Conservation (phyloP, 1,140 invertebrate species). For the Megalopta genalis region DNA sequence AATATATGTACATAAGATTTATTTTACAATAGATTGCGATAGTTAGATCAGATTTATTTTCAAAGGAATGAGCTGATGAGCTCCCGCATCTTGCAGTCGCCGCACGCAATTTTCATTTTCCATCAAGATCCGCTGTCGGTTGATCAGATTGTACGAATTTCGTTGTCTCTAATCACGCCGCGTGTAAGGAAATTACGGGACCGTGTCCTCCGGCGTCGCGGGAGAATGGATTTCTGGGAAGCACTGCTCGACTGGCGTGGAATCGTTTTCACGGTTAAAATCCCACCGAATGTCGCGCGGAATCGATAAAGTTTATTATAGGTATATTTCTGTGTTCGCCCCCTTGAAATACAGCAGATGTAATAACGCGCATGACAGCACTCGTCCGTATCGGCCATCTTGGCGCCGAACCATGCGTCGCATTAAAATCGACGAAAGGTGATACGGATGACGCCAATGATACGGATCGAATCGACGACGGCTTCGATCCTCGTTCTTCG, state of each 20-base stretch:
- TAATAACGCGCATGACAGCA: constrained; percentile 45
- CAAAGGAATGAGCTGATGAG: too few species aligned
- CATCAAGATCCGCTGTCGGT: too few species aligned
- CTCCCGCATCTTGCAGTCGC: too few species aligned
- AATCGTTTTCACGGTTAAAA: constrained; percentile 14
- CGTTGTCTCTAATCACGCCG: too few species aligned
- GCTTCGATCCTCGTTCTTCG: not conserved
- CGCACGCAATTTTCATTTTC: too few species aligned
- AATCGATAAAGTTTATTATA: constrained; percentile 39
- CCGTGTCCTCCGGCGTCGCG: not conserved
- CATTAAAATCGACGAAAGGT: constrained; percentile 38
- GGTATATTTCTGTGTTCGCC: constrained; percentile 21
- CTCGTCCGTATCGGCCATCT: constrained; percentile 31
- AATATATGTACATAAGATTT: too few species aligned
- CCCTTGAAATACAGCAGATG: constrained; percentile 29
- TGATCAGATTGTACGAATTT: too few species aligned
- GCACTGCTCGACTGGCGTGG: not conserved
- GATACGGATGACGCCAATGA: constrained; percentile 15
- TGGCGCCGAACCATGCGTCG: constrained; percentile 30
- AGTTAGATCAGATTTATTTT: too few species aligned
- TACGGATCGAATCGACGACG: too few species aligned
- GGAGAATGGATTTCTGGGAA: not conserved
- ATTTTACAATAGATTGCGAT: too few species aligned
- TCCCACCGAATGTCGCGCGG: not conserved
- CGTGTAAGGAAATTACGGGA: not conserved